These are phyloP conservation scores for Tragulus kanchil DNA, from an alignment of 2,113 vertebrate genomes.

Conservation along the genomic window DNA sequence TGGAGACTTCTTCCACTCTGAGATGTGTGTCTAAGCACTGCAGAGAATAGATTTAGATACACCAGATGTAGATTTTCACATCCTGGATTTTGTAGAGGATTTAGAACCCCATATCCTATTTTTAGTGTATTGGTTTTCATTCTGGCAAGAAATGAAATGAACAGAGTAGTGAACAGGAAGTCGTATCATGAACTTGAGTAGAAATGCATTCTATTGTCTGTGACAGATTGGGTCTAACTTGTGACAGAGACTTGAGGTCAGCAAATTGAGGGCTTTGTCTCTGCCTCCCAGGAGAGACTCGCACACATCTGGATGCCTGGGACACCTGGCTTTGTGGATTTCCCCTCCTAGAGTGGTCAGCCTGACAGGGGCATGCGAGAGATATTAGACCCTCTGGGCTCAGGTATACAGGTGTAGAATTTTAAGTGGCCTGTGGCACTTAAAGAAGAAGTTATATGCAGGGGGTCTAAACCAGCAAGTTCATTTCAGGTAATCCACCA, in stretches of 20 bases:
- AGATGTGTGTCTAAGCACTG: background rate
- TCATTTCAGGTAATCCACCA: background rate
- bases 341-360: background rate
- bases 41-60: rapidly evolving
- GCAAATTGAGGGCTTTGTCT: background rate
- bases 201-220: background rate
- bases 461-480: rapidly evolving
- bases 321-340: background rate
- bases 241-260: background rate
- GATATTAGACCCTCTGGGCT: background rate
- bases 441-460: background rate
- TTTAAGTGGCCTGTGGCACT: background rate
- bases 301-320: background rate
- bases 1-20: background rate
- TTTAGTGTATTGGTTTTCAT: background rate
- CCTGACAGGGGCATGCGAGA: background rate
- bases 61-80: background rate
- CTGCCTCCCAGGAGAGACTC: too few relatives aligned
- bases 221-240: background rate
- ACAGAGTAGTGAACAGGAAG: background rate
- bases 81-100: background rate
- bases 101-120: background rate
- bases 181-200: background rate
- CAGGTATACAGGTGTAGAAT: background rate
- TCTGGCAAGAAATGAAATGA: background rate